A percentile compares a stretch with the other conserved stretches of the same genome.
phyloP scores from a whole-genome alignment of 2,113 vertebrate genomes.

The Nansenia antarctica region DNA sequence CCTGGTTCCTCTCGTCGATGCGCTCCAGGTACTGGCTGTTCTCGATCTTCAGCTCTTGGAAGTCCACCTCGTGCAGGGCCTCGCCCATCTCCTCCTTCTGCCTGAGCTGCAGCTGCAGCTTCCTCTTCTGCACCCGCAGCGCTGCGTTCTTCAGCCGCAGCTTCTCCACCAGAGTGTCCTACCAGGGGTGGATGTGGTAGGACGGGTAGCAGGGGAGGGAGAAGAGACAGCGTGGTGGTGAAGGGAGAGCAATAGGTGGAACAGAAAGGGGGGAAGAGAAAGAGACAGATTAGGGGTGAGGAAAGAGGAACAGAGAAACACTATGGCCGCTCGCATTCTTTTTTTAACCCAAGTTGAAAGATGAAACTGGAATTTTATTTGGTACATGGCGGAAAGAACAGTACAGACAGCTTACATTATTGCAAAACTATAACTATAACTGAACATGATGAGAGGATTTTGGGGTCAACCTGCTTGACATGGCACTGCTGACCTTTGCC shows the following conservation, averaged over 20 bases:
- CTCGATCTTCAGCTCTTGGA: conserved; percentile 77
- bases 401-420: neutral
- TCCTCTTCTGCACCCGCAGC: conserved; percentile 72
- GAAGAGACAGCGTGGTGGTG: neutral
- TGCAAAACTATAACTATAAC: neutral
- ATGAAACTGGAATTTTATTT: too few species aligned
- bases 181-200: neutral
- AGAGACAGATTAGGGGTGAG: neutral
- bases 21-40: conserved; percentile 70
- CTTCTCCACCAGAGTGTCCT: conserved; percentile 78
- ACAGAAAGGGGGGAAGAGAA: neutral
- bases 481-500: conserved; percentile 66
- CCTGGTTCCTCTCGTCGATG: conserved; percentile 69
- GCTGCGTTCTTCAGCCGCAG: conserved; percentile 71
- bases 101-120: conserved; percentile 66
- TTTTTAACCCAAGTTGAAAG: too few species aligned
- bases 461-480: neutral
- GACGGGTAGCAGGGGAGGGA: neutral
- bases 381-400: too few species aligned
- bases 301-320: neutral
- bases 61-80: conserved; percentile 59
- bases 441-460: neutral
- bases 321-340: too few species aligned
- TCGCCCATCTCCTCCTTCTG: conserved; percentile 78
- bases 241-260: neutral